A percentile compares a stretch with the other conserved stretches of the same genome.
Conservation (phyloP, 2,888 invertebrate species). For the Drosophila subquinaria region DNA sequence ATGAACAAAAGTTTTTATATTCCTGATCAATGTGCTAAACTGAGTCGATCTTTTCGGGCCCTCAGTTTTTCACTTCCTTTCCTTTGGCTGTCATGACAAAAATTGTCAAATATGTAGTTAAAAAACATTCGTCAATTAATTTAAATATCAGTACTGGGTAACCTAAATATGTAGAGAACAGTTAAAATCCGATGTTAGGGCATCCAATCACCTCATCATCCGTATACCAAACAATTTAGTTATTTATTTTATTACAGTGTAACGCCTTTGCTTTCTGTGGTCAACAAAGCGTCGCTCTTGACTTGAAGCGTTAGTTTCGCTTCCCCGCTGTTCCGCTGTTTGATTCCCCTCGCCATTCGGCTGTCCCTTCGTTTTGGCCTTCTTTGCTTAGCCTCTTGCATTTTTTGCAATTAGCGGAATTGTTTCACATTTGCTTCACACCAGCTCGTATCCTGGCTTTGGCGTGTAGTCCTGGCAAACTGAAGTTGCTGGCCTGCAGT, state of each 20-base stretch:
- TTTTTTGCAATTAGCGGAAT: constrained; percentile 78
- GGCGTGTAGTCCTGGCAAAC: constrained; percentile 10
- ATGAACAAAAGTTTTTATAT: background rate
- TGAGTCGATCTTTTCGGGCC: background rate
- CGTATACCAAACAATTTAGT: background rate
- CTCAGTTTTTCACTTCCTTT: background rate
- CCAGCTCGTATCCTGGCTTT: constrained; percentile 3
- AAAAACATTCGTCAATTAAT: no score
- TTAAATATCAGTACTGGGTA: background rate
- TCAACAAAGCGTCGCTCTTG: constrained; percentile 45
- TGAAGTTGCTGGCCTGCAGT: constrained; percentile 59
- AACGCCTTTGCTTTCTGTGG: constrained; percentile 40
- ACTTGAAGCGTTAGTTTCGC: constrained; percentile 34
- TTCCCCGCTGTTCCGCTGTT: background rate
- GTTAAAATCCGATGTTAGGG: background rate
- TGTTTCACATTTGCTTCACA: constrained; percentile 73
- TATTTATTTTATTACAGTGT: constrained; percentile 35
- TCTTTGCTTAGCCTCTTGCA: constrained; percentile 8
- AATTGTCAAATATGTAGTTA: no score
- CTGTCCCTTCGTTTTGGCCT: background rate
- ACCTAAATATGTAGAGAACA: background rate
- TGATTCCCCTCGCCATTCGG: background rate
- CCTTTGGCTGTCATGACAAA: no score
- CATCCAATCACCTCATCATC: background rate
- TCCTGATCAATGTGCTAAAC: background rate